Evolutionary conservation across 2,113 vertebrate species (phyloP).

Genomic region (Physeter macrocephalus): DNA sequence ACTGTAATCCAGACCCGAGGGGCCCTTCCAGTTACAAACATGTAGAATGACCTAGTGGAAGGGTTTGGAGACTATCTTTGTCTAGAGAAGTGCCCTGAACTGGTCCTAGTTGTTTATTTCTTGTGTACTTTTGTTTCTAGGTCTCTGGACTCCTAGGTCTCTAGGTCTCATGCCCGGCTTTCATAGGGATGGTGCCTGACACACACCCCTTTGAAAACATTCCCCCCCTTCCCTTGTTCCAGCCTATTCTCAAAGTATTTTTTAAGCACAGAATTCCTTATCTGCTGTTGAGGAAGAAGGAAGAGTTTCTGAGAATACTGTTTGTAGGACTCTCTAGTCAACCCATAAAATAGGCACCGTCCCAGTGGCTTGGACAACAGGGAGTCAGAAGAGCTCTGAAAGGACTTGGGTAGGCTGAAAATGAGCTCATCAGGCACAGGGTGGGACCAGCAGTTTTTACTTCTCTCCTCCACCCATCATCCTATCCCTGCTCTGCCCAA

Average conservation of each 20-base stretch:
- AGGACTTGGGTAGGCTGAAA: background rate
- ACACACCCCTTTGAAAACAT: background rate
- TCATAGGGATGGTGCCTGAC: background rate
- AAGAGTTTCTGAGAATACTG: background rate
- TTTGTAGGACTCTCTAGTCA: constrained; percentile 4
- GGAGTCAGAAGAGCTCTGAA: background rate
- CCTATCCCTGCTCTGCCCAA: background rate
- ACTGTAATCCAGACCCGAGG: constrained; percentile 39
- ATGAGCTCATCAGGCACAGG: background rate
- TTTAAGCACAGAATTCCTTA: background rate
- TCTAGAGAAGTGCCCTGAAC: background rate
- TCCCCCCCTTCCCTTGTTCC: background rate
- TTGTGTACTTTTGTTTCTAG: background rate
- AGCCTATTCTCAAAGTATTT: background rate
- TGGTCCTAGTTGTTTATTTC: background rate
- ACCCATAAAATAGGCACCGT: background rate
- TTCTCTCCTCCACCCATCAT: constrained; percentile 8
- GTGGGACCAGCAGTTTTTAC: background rate
- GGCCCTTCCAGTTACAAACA: constrained; percentile 14
- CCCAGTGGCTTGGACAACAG: background rate
- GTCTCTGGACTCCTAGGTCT: background rate
- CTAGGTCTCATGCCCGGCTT: background rate
- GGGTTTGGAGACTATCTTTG: background rate
- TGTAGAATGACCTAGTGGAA: background rate
- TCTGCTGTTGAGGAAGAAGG: background rate